phyloP scores from a whole-genome alignment of 2,888 invertebrate genomes.

The Andrena minutula region DNA sequence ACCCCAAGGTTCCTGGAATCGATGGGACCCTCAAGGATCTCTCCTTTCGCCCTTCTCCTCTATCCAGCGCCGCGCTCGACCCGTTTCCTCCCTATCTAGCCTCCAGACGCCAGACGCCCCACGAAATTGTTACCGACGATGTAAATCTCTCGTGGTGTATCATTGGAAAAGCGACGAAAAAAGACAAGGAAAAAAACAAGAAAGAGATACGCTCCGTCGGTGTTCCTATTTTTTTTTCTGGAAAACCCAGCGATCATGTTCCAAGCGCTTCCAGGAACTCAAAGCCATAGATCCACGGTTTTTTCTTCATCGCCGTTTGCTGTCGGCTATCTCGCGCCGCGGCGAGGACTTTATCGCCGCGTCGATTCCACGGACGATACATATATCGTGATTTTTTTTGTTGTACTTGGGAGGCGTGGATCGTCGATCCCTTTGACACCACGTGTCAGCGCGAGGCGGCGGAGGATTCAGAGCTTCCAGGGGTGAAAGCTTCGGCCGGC shows the following conservation, averaged over 20 bases:
- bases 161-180: not conserved
- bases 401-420: not conserved
- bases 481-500: constrained; percentile 42
- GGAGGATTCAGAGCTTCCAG: constrained; percentile 40
- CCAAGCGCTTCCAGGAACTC: constrained; percentile 21
- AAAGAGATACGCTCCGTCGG: not conserved
- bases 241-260: constrained; percentile 16
- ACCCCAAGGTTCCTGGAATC: constrained; percentile 81
- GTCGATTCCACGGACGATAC: not conserved
- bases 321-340: constrained; percentile 1
- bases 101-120: constrained; percentile 18
- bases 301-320: not conserved
- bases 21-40: constrained; percentile 63
- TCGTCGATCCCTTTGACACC: constrained; percentile 20
- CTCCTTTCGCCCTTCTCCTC: constrained; percentile 49
- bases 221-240: constrained; percentile 2
- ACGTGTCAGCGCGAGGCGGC: not conserved
- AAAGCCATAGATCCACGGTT: constrained; percentile 1
- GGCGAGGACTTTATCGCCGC: not conserved
- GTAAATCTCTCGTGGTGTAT: constrained; percentile 10
- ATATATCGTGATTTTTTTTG: not conserved
- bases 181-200: not conserved
- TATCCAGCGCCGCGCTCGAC: not conserved
- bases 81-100: constrained; percentile 24
- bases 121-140: constrained; percentile 4